A percentile compares a stretch with the other conserved stretches of the same genome.
Conservation (phyloP, 2,113 vertebrate genomes). For the Climacteris rufus region DNA sequence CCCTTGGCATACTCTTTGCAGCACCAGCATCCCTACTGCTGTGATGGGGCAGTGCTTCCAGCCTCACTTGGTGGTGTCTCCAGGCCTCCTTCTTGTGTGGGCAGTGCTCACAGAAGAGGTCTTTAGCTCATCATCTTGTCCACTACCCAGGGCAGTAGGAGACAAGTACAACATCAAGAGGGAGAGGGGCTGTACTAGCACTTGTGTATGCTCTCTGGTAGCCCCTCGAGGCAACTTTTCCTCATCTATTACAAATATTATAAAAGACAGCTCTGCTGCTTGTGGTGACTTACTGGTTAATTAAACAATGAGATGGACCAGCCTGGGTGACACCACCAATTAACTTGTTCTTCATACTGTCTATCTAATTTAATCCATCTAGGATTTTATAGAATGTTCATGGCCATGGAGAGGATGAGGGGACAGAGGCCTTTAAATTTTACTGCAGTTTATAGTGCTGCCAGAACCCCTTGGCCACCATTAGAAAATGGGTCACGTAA, state of each 20-base stretch:
- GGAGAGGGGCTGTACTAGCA: neutral
- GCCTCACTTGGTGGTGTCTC: neutral
- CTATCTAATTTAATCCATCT: conserved; percentile 2
- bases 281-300: conserved; percentile 9
- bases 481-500: neutral
- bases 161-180: neutral
- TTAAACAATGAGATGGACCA: neutral
- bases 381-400: neutral
- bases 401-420: neutral
- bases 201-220: neutral
- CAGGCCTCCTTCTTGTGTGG: rapidly evolving
- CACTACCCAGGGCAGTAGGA: neutral
- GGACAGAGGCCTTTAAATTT: neutral
- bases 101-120: neutral
- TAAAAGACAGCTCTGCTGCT: neutral
- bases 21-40: neutral
- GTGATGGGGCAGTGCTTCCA: neutral
- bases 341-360: neutral
- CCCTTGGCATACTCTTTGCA: neutral
- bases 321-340: neutral
- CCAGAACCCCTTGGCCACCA: neutral
- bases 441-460: neutral
- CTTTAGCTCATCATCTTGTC: neutral
- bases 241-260: neutral
- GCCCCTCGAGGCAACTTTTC: neutral